Conservation (phyloP, 2,113 vertebrate genomes). For the Tragulus kanchil region DNA sequence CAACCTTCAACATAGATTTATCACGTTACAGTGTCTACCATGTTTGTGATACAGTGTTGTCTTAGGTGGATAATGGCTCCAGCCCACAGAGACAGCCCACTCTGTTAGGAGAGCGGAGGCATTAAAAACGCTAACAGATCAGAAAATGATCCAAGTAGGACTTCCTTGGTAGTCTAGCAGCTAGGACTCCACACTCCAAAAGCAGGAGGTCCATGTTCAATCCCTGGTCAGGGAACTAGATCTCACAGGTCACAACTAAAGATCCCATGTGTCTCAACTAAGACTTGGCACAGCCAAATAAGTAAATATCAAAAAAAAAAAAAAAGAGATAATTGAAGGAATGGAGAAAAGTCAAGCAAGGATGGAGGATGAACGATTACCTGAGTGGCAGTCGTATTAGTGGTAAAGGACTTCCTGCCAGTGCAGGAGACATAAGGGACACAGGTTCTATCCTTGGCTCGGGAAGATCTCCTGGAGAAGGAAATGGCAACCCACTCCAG, state of each 20-base stretch:
- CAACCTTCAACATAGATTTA: not conserved
- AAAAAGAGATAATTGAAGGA: not conserved
- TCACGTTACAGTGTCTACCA: not conserved
- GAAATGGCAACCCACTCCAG: not conserved
- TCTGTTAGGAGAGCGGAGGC: not conserved
- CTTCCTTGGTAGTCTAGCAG: not conserved
- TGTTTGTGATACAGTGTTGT: not conserved
- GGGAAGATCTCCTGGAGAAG: not conserved
- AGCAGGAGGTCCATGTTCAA: not conserved
- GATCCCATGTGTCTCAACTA: not conserved
- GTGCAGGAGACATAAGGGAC: accelerated
- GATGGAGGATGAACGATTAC: not conserved
- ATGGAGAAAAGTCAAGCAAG: not conserved
- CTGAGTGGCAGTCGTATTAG: not conserved
- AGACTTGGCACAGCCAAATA: not conserved
- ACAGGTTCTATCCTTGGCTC: not conserved
- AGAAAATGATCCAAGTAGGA: not conserved
- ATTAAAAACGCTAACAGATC: not conserved
- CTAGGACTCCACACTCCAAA: not conserved
- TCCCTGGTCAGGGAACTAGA: not conserved
- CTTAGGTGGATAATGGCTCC: not conserved
- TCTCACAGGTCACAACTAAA: not conserved
- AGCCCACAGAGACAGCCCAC: not conserved
- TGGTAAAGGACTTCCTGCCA: not conserved
- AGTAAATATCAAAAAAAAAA: not conserved